Conservation (phyloP, 37 sponge, comb jelly and placozoan species). For the Spongilla lacustris region DNA sequence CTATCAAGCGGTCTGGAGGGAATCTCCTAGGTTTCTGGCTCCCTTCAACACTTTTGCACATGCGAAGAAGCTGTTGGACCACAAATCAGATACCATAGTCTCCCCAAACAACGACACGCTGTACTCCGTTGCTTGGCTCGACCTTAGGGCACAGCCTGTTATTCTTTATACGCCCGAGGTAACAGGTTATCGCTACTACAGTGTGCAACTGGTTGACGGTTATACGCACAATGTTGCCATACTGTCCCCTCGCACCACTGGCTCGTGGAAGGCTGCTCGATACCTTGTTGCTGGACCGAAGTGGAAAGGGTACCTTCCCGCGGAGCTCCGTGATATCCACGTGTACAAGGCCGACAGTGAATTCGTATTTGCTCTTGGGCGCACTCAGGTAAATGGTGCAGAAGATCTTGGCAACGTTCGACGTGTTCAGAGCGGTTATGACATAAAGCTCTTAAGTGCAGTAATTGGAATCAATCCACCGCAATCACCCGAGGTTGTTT, state of each 20-base stretch:
- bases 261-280: neutral
- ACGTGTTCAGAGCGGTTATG: neutral
- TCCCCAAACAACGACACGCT: conserved; percentile 17
- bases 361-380: neutral
- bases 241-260: conserved; percentile 8
- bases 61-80: neutral
- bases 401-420: neutral
- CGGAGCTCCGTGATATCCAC: neutral
- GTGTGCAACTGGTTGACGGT: conserved; percentile 17
- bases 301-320: neutral
- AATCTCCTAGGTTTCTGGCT: neutral
- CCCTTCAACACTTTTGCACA: conserved; percentile 9
- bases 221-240: conserved; percentile 24
- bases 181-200: conserved; percentile 8
- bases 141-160: conserved; percentile 20
- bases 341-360: conserved; percentile 1
- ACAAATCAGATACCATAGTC: neutral
- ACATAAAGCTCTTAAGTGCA: neutral
- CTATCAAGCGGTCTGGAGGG: neutral
- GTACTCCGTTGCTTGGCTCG: conserved; percentile 28
- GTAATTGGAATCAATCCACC: neutral
- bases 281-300: conserved; percentile 21
- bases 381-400: neutral
- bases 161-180: conserved; percentile 3
- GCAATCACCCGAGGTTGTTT: neutral